Conservation (phyloP, 2,113 vertebrate species). For the Myxocyprinus asiaticus region DNA sequence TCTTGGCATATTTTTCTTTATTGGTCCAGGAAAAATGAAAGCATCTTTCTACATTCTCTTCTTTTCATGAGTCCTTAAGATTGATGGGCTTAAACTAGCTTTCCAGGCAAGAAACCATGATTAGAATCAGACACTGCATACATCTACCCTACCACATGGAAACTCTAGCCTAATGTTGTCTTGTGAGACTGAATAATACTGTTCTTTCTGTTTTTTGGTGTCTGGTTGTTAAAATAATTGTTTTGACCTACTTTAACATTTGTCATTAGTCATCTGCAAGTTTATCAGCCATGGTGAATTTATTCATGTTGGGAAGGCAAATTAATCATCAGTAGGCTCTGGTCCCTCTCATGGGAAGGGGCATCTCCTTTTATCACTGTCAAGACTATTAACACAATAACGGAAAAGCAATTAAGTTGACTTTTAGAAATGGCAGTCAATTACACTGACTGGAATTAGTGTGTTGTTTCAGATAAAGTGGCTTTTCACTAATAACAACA, state of each 20-base stretch:
- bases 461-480: conserved; percentile 40
- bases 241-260: conserved; percentile 64
- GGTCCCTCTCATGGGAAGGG: conserved; percentile 41
- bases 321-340: conserved; percentile 59
- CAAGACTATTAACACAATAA: conserved; percentile 67
- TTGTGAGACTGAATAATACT: conserved; percentile 1
- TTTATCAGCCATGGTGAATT: conserved; percentile 51
- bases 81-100: no score
- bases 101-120: neutral
- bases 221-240: conserved; percentile 55
- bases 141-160: neutral
- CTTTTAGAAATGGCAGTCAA: conserved; percentile 70
- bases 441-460: conserved; percentile 54
- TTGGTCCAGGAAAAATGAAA: neutral
- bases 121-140: neutral
- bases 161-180: conserved; percentile 20
- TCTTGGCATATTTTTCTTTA: conserved; percentile 14
- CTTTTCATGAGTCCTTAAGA: neutral
- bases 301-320: conserved; percentile 52
- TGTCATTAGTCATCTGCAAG: conserved; percentile 58
- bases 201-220: neutral
- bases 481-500: conserved; percentile 37
- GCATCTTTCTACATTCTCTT: neutral
- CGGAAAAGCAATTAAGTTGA: conserved; percentile 71
- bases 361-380: conserved; percentile 60